Base-by-base conservation (phyloP, 2,888 invertebrate genomes). In the Dicyrtomina minuta region DNA sequence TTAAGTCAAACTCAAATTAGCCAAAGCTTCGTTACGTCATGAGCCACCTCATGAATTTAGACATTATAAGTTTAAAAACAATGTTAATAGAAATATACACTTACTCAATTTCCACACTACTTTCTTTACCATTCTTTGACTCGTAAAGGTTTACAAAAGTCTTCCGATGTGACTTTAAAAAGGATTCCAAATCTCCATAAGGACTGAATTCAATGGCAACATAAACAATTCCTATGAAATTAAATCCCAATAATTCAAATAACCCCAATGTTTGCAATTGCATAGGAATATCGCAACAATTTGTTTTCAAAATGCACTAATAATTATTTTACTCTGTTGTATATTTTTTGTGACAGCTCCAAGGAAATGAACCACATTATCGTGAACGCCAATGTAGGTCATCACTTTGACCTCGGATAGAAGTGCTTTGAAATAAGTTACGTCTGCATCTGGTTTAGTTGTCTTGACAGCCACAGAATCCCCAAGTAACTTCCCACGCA, bases 401-500 rank as follows among this genome's bases (percentile, higher is more conserved):
- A 55, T 55, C 26, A 55, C 55, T 15, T 55, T 55, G 55, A 55
- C 51, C 51, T 59, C 59, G 39, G n/a, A 39, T 2, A 60, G 24
- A 20, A 60, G 24, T 2, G 60, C 60, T 43, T 60, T 60, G 41
- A 60, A 60, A 60, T 60, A 60, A 5, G 44, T 41, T 3, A 60
- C 43, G 10, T 60, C 60, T 17, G 41, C 60, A 22, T 60, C 15
- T 6, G 43, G 20, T 20, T 43, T 12, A 4, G 43, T 60, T 4
- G 60, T 60, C 60, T 60, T 60, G 15, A 60, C 60, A 13, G 60
- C 60, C 22, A 60, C 44, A 10, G 13, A 2, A 15, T 55, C 22
- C 17, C 55, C 26, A 5, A 33, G 3, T 33, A 33, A 33, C 8
- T 33, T 33, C 33, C 33, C 33, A 33, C 33, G 33, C 3, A 5